Conservation (phyloP, 2,888 invertebrate species). For the Dusona sp. region DNA sequence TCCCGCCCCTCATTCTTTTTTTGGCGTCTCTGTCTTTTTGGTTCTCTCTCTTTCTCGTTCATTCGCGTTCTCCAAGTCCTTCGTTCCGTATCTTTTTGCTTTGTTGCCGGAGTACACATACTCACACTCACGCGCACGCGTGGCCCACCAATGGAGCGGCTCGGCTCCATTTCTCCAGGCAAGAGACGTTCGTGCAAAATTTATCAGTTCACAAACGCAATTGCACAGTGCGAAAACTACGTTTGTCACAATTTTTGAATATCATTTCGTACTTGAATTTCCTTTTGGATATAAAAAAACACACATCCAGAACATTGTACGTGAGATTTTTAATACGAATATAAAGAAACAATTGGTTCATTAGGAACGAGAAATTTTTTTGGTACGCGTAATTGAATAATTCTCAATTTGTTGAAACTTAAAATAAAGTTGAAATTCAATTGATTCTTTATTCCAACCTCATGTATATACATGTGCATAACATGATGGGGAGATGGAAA, state of each 20-base stretch:
- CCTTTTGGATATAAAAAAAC: neutral
- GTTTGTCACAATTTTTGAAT: neutral
- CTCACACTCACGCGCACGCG: too few species aligned
- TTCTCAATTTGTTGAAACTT: too few species aligned
- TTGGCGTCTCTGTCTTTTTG: constrained; percentile 24
- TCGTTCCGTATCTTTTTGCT: constrained; percentile 66
- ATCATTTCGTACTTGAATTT: neutral
- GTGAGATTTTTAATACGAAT: neutral
- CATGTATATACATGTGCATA: neutral
- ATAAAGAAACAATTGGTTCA: neutral
- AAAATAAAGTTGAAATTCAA: too few species aligned
- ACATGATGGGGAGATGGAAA: neutral
- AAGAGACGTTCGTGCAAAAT: constrained; percentile 14
- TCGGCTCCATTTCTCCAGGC: neutral
- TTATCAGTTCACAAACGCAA: neutral
- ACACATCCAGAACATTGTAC: neutral
- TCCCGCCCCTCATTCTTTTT: constrained; percentile 23
- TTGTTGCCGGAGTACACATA: constrained; percentile 61
- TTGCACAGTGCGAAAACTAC: neutral
- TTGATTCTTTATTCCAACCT: too few species aligned
- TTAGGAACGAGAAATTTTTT: too few species aligned
- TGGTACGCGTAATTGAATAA: too few species aligned
- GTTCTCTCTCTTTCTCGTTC: neutral
- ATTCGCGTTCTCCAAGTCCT: constrained; percentile 30
- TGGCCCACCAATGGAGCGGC: too few species aligned